Base-by-base conservation (phyloP, 2,888 invertebrate genomes). In the Scaptomyza tumidula region DNA sequence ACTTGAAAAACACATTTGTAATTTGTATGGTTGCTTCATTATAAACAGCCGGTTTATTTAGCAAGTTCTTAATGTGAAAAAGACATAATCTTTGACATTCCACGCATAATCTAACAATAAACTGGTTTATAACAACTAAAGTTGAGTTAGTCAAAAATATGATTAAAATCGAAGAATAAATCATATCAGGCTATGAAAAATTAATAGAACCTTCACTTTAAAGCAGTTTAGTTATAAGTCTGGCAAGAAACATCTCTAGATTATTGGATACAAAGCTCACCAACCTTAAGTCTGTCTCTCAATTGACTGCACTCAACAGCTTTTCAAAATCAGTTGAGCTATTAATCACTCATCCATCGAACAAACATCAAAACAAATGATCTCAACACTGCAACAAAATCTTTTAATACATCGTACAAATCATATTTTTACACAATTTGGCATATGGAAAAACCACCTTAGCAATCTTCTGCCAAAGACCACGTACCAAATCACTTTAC, bases 401-500 rank as follows among this genome's bases (percentile, higher is more conserved):
- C 56, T 54, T 45, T 63, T 68, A 19, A 19, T 19, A 19, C 24
- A 24, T 24, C 1, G 71, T 62, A 70, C 82, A 87, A 85, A 82
- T 82, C 86, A 82, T 87, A 82, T 82, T 85, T 76, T 62, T 11
- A 45, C 48, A 53, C 60, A 84, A 84, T 60, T 56, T 64, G 61
- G 53, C 46, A 54, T 55, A 43, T 55, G 61, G 31, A 27, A 10
- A 61, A 54, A 35, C 6, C 14, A 39, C 35, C 35, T 35, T 16
- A n/a, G 19, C 33, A 35, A 50, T 50, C 35, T 35, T 0, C 3
- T 58, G 45, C 29, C 39, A 65, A 67, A 52, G 27, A 55, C 68
- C 83, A 82, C 88, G 82, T 77, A 82, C 71, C 88, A 87, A 87
- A 83, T 83, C 82, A 88, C 87, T 83, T 83, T 82, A 88, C 83